Base-by-base conservation (phyloP, 2,888 invertebrate species). In the Tholera decimalis region DNA sequence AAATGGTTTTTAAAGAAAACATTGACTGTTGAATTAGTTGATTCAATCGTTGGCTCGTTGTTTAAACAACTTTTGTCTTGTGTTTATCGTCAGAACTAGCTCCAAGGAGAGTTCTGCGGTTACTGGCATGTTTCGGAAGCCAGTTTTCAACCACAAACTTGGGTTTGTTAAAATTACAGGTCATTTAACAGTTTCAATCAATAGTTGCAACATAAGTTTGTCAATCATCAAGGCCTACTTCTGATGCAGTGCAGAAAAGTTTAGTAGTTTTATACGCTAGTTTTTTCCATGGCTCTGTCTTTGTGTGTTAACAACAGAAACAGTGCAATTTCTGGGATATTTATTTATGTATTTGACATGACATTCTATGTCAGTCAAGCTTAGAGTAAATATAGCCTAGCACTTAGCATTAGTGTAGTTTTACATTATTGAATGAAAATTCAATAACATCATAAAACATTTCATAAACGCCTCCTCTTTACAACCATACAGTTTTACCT, bases 31-130 rank as follows among this genome's bases (percentile, higher is more conserved):
- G 9, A 30, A 54, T 54, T 49, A 24, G 18, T 55, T 26, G 35
- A 66, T 47, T 39, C 37, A 33, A 47, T 47, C 18, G 22, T 39
- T 26, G 5, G 3, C 13, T 37, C 18, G n/a, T 58, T 18, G 37
- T 37, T n/a, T 35, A 35, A 62, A 44, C 35, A 9, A 55, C 11
- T 37, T 41, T 57, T 41, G 68, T 43, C 24, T 67, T 43, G 11
- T 5, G 15, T 30, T 35, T 53, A 54, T 41, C 24, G 3, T 56
- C 30, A n/a, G 44, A 56, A 49, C 44, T 33, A 24, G 20, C 37
- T 60, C 28, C 33, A 39, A 57, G 37, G 28, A 28, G 20, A 39
- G 7, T 26, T 35, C 22, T 67, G 55, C 44, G 56, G 73, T 71
- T 54, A 41, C 30, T 49, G 9, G 15, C 18, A 22, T 22, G n/a